Conservation (phyloP, 2,888 invertebrate species). For the Exocentrus adspersus region DNA sequence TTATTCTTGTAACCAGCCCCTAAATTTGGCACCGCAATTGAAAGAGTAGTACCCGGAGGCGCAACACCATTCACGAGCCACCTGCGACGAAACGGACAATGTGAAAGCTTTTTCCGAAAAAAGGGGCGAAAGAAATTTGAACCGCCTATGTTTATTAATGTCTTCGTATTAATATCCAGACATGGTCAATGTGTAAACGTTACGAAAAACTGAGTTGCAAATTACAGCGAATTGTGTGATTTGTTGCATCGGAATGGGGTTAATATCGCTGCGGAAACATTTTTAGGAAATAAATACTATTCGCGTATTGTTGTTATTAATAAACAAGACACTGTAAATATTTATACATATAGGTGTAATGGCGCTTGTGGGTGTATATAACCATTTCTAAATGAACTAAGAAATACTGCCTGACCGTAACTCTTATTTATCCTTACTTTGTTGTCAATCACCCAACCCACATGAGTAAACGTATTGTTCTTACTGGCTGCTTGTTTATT, state of each 20-base stretch:
- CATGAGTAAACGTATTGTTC: constrained; percentile 7
- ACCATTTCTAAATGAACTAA: constrained; percentile 12
- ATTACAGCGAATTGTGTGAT: constrained; percentile 7
- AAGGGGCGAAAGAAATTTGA: neutral
- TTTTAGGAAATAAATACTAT: constrained; percentile 13
- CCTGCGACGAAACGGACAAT: neutral
- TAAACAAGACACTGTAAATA: constrained; percentile 12
- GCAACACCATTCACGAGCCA: neutral
- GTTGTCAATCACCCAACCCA: constrained; percentile 21
- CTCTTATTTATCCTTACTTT: constrained; percentile 15
- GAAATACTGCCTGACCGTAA: constrained; percentile 14
- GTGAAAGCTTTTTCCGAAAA: neutral
- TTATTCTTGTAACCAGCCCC: too few species aligned
- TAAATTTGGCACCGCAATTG: neutral
- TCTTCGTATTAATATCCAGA: neutral
- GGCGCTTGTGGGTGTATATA: constrained; percentile 13
- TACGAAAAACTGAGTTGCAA: constrained; percentile 5
- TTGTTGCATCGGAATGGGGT: constrained; percentile 17
- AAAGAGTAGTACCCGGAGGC: neutral
- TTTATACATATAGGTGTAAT: constrained; percentile 5
- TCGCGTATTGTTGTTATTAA: constrained; percentile 9
- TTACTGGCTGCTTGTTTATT: constrained; percentile 8
- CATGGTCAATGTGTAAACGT: neutral
- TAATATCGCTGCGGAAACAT: constrained; percentile 9
- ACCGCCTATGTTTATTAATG: constrained; percentile 6